phyloP scores from a whole-genome alignment of 2,888 invertebrate genomes.

The Liposcelis brunnea region DNA sequence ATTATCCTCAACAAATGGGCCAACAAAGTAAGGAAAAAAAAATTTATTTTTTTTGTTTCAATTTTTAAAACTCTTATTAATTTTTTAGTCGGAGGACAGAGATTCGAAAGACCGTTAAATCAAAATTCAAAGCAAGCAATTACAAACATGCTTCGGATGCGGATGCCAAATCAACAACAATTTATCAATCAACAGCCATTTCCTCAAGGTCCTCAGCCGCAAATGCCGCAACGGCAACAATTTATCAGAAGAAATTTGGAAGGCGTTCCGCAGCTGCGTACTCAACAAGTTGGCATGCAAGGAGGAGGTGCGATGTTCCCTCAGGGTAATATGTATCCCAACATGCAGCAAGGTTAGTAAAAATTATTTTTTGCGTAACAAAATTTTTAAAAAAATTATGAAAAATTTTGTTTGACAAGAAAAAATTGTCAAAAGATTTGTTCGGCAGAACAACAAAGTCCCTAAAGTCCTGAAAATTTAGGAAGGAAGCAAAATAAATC shows the following conservation, averaged over 20 bases:
- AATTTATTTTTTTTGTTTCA: neutral
- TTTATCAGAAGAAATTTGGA: conserved; percentile 25
- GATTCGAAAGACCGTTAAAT: conserved; percentile 32
- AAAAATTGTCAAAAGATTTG: too few species aligned
- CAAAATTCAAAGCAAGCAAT: conserved; percentile 70
- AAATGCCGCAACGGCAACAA: conserved; percentile 20
- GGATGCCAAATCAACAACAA: conserved; percentile 41
- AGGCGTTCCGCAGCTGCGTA: conserved; percentile 30
- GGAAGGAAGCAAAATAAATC: too few species aligned
- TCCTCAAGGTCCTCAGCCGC: conserved; percentile 19
- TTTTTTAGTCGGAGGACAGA: conserved; percentile 23
- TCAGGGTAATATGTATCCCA: conserved; percentile 22
- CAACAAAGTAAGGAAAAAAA: conserved; percentile 16
- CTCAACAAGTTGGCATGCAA: conserved; percentile 29
- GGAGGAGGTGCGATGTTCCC: conserved; percentile 32
- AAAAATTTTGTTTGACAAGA: too few species aligned
- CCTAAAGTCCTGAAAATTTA: too few species aligned
- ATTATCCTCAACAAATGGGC: conserved; percentile 23
- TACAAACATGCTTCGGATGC: conserved; percentile 64
- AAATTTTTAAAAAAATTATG: conserved; percentile 23
- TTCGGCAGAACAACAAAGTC: too few species aligned
- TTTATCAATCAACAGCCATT: conserved; percentile 27
- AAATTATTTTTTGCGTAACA: conserved; percentile 26
- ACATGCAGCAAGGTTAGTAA: conserved; percentile 29
- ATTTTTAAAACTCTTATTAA: neutral